Base-by-base conservation (phyloP, 2,113 vertebrate genomes). In the Hucho hucho region DNA sequence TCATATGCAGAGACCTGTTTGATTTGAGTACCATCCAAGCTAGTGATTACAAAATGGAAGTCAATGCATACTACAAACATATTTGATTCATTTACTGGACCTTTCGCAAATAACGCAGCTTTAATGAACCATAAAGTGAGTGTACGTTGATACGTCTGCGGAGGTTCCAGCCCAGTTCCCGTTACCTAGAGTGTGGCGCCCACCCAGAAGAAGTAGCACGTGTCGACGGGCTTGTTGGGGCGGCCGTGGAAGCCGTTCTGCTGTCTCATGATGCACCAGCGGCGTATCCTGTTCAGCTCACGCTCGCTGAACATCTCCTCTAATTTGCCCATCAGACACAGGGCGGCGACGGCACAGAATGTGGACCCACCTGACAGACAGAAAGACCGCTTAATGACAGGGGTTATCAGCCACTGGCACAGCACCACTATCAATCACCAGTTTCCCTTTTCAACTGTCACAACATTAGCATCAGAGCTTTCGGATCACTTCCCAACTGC, bases 141-240 rank as follows among this genome's bases (percentile, higher is more conserved):
- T 29, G 26, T 28, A 11, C 37, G 3, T 14, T 7, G 7, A 22
- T 14, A 14, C 13, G 24, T 64, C 37, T 7, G 26, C 16, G 1
- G 12, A 18, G 7, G 26, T 65, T 14, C 22, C 22, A 13, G 64
- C 16, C 13, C 3, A 3, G 46, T n/a, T 66, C 24, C 13, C 63
- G 64, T 95, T 18, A 99, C 98, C 97, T 97, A 95, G 43, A 99
- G 82, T 6, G 97, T 97, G 70, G 97, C 96, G 90, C 98, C 98
- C 73, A 99, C 97, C 98, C 98, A 99, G 83, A 99, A 99, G 2
- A 97, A 99, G 78, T 99, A 99, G 87, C 97, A 99, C 1, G 97
- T 98, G 87, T 99, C 98, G 43, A 97, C 97, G 47, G 98, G 97
- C 83, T 99, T 99, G 87, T 98, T 98, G 29, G 98, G 98, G 68